Percentiles rank a stretch among this genome's conserved stretches.
These are phyloP conservation scores for Dicranocentrus wangi DNA, from an alignment of 2,888 invertebrate genomes.

Conservation along the genomic window DNA sequence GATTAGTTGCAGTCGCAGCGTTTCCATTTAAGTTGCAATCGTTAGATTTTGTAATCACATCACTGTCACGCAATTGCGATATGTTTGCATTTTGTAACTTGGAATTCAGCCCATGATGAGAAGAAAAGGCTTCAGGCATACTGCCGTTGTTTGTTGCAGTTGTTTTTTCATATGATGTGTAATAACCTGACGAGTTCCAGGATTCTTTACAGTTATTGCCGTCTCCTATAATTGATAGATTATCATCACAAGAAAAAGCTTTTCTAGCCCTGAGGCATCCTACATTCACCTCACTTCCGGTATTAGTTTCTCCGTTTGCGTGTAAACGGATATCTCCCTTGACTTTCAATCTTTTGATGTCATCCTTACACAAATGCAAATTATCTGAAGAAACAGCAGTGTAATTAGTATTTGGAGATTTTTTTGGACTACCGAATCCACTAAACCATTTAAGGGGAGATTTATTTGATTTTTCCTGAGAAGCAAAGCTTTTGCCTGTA, in stretches of 20 bases:
- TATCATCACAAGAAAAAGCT: slow-evolving; percentile 46
- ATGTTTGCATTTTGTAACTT: no score
- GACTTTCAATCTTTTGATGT: no score
- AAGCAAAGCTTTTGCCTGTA: neutral
- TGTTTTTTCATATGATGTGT: neutral
- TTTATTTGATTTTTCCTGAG: slow-evolving; percentile 31
- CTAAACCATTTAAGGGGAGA: slow-evolving; percentile 62
- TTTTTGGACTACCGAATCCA: slow-evolving; percentile 40
- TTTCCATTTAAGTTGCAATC: no score
- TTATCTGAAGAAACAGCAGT: neutral
- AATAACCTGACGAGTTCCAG: neutral
- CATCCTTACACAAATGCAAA: neutral
- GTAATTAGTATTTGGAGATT: neutral
- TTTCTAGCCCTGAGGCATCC: slow-evolving; percentile 32
- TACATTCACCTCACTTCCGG: neutral
- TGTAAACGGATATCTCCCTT: no score
- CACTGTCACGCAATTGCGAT: no score
- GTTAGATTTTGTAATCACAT: no score
- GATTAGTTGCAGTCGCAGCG: no score
- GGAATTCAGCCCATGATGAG: no score
- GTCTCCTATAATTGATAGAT: slow-evolving; percentile 7
- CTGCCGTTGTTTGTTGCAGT: no score
- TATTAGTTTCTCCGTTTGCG: neutral
- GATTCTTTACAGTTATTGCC: neutral
- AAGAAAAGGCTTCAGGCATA: no score